These are phyloP conservation scores for Caenorhabditis parvicauda DNA, from an alignment of 2,888 invertebrate species.

Conservation along the genomic window DNA sequence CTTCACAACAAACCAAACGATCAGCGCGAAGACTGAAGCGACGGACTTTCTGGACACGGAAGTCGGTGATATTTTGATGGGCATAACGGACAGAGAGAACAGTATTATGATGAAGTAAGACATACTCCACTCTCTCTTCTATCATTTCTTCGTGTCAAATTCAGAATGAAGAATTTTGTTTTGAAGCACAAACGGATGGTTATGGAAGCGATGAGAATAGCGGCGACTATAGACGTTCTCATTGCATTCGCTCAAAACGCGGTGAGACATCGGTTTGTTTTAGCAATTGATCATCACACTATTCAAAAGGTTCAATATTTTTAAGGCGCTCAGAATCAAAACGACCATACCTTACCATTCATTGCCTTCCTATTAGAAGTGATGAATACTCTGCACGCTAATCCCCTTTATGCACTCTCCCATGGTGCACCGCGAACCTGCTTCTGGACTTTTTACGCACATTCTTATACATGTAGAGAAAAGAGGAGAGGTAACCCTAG, in stretches of 20 bases:
- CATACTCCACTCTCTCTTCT: neutral
- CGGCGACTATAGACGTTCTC: constrained; percentile 72
- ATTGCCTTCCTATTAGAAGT: too few relatives aligned
- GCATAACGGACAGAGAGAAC: constrained; percentile 77
- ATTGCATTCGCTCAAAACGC: constrained; percentile 25
- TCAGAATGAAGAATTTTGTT: constrained; percentile 68
- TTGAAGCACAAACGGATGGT: constrained; percentile 70
- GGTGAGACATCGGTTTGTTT: constrained; percentile 17
- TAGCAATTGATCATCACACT: neutral
- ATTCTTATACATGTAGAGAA: too few relatives aligned
- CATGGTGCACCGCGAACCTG: too few relatives aligned
- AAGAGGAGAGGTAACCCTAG: too few relatives aligned
- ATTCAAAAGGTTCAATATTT: neutral
- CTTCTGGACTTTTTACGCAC: too few relatives aligned
- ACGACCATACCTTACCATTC: too few relatives aligned
- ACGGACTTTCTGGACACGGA: constrained; percentile 74
- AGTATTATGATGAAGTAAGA: constrained; percentile 67
- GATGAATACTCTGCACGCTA: too few relatives aligned
- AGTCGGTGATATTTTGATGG: constrained; percentile 77
- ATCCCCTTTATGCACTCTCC: too few relatives aligned
- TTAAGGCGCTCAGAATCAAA: too few relatives aligned
- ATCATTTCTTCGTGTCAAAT: constrained; percentile 64
- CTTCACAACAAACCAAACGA: constrained; percentile 72
- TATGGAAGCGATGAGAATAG: constrained; percentile 69
- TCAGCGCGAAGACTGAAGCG: constrained; percentile 75